Evolutionary conservation across 2,888 invertebrate species (phyloP).

Genomic region (Cecidostiba fungosa): DNA sequence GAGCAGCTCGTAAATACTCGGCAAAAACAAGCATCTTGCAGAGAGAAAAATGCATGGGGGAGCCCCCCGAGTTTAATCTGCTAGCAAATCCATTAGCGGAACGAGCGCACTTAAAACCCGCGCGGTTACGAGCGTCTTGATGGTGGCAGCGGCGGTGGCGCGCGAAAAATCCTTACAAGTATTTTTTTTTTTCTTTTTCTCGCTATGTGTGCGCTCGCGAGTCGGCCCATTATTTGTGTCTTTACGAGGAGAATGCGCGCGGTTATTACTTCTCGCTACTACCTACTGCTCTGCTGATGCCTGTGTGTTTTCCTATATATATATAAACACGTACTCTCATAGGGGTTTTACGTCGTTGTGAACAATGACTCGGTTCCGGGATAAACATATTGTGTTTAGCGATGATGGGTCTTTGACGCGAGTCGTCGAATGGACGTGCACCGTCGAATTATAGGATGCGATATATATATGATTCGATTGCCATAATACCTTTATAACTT

Average conservation of each 20-base stretch:
- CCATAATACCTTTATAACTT: too few relatives aligned
- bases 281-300: neutral
- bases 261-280: slow-evolving; percentile 37
- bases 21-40: slow-evolving; percentile 27
- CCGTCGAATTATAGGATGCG: too few relatives aligned
- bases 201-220: neutral
- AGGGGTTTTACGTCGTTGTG: neutral
- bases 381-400: neutral
- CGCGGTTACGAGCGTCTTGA: slow-evolving; percentile 25
- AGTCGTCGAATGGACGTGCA: neutral
- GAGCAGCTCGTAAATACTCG: slow-evolving; percentile 39
- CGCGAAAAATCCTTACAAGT: slow-evolving; percentile 33
- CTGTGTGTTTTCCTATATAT: neutral
- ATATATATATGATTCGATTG: too few relatives aligned
- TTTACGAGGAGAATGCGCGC: slow-evolving; percentile 13
- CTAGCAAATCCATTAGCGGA: slow-evolving; percentile 70
- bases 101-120: slow-evolving; percentile 66
- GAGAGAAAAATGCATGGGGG: slow-evolving; percentile 61
- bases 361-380: neutral
- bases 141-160: neutral
- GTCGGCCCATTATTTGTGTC: slow-evolving; percentile 20
- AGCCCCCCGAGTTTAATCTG: slow-evolving; percentile 67
- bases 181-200: neutral
- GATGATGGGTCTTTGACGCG: neutral
- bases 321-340: neutral